Evolutionary conservation across 2,797 vertebrate genomes (phyloP), one percentile per base, ranked within the genome.

Genomic region (Sebastes trivittatus): DNA sequence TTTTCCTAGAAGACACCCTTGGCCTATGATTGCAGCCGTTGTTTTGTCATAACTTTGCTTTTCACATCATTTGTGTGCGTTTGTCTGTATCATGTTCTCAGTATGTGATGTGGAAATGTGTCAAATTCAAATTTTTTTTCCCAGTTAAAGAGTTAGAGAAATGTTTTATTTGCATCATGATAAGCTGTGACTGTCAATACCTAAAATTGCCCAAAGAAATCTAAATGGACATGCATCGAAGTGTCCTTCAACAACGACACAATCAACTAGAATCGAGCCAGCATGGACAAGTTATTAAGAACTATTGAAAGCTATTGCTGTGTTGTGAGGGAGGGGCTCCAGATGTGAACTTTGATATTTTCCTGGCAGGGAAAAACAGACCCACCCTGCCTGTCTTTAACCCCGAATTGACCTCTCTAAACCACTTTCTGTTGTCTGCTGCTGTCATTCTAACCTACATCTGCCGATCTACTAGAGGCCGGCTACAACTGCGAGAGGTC

Each of bases 371-470:
- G 74, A 88, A 89, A 92, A 91, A 77, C 69, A 75, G 89, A 89
- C 89, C 77, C 93, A 87, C 93, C 93, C 93, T 89, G 75, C n/a
- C 22, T 75, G 83, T 87, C 82, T 89, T 89, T 87, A 88, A 88
- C 87, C 86, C 76, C 6, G 3, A 7, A 16, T 7, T 89, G 86
- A 94, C 91, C 90, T 87, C 76, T 78, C 61, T 61, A 67, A 91
- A 83, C 76, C 55, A 49, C 72, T 77, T 70, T 72, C 72, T 74
- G 81, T 75, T 80, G 83, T 88, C 85, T 86, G 79, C 68, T 84
- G 72, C 77, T 85, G 66, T 83, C 87, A 85, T 84, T 61, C 77
- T 85, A 75, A 80, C 71, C 87, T 78, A 81, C 89, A 92, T 91
- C 89, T 88, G 83, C 70, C 68, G 59, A 18, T 84, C 70, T 54